phyloP scores from a whole-genome alignment of 2,113 vertebrate genomes.

The Triplophysa rosa region DNA sequence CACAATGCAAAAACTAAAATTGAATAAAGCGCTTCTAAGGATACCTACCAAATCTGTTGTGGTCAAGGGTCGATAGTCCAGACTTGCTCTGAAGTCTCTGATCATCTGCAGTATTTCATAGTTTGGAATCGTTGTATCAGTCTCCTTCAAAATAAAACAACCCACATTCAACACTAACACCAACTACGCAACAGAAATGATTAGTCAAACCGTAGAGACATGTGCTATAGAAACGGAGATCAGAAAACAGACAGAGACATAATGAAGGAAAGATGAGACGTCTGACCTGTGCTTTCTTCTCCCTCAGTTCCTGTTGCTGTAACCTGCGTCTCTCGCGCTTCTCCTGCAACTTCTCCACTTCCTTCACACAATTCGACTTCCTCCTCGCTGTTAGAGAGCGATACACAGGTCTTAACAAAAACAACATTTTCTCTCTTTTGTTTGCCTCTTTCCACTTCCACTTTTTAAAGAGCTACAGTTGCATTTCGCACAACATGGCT shows the following conservation, averaged over 20 bases:
- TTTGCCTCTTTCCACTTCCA: conserved; percentile 40
- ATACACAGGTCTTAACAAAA: conserved; percentile 44
- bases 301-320: conserved; percentile 96
- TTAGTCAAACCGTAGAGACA: background rate
- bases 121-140: conserved; percentile 95
- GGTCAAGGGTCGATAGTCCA: conserved; percentile 94
- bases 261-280: background rate
- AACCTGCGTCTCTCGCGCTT: conserved; percentile 92
- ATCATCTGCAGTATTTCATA: conserved; percentile 99
- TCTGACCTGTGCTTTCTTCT: conserved; percentile 93
- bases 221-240: background rate
- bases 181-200: background rate
- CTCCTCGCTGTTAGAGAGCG: conserved; percentile 81
- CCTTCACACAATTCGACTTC: conserved; percentile 99
- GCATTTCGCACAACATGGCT: background rate
- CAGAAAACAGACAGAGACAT: background rate
- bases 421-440: conserved; percentile 35
- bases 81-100: conserved; percentile 92
- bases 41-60: conserved; percentile 89
- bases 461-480: conserved; percentile 3
- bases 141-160: conserved; percentile 78
- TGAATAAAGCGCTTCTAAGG: background rate
- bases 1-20: background rate
- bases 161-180: background rate
- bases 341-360: conserved; percentile 98